Evolutionary conservation across 1,140 invertebrate species (phyloP).

Genomic region (Melitaea cinxia): DNA sequence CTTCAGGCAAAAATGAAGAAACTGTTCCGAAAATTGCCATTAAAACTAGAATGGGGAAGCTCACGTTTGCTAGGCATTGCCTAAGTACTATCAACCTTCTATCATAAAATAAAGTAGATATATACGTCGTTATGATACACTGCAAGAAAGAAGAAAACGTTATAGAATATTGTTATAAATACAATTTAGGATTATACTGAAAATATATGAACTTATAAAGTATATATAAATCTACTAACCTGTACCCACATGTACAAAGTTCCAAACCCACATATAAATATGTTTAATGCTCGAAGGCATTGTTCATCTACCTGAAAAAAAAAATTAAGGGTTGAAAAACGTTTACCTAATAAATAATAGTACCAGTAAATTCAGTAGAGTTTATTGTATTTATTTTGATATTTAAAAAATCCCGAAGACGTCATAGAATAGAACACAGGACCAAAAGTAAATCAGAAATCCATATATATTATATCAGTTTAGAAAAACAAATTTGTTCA

Average conservation of each 20-base stretch:
- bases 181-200: background rate
- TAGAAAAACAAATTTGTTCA: too few species aligned
- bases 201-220: too few species aligned
- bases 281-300: conserved; percentile 65
- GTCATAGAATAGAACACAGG: too few species aligned
- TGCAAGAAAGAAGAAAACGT: conserved; percentile 47
- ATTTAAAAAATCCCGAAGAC: too few species aligned
- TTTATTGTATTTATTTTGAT: too few species aligned
- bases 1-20: conserved; percentile 64
- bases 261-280: conserved; percentile 76
- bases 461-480: too few species aligned
- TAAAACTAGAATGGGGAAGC: conserved; percentile 68
- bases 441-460: too few species aligned
- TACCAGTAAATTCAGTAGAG: too few species aligned
- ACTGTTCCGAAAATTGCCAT: conserved; percentile 71
- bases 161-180: background rate
- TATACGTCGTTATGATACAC: conserved; percentile 71
- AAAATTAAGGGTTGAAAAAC: too few species aligned
- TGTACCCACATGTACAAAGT: conserved; percentile 78
- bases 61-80: conserved; percentile 73
- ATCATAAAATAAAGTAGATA: conserved; percentile 71
- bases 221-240: conserved; percentile 45
- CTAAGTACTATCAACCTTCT: conserved; percentile 63
- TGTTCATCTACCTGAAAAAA: conserved; percentile 66
- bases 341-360: too few species aligned